phyloP scores from a whole-genome alignment of 2,888 invertebrate genomes.

The Axea sp. region DNA sequence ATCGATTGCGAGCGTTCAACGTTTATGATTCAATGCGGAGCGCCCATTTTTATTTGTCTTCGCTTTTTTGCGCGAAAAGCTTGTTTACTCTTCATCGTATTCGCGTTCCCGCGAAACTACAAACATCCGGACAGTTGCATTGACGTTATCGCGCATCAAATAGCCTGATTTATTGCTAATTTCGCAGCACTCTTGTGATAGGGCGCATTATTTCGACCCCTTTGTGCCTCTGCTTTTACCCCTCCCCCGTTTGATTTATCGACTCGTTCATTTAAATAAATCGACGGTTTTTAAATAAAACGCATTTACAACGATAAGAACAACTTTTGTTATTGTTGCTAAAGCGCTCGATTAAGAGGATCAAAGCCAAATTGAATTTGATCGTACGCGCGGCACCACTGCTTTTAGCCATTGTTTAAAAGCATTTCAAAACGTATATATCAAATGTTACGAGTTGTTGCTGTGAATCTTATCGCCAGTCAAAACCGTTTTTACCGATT shows the following conservation, averaged over 20 bases:
- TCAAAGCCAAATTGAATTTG: slow-evolving; percentile 52
- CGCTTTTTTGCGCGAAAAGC: slow-evolving; percentile 19
- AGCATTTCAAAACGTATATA: slow-evolving; percentile 36
- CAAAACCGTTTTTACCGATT: slow-evolving; percentile 33
- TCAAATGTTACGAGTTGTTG: slow-evolving; percentile 22
- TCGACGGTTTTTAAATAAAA: slow-evolving; percentile 21
- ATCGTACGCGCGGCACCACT: background rate
- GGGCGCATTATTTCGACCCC: slow-evolving; percentile 7
- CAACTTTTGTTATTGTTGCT: slow-evolving; percentile 44
- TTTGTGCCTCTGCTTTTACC: background rate
- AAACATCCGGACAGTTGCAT: slow-evolving; percentile 38
- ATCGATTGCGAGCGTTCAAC: slow-evolving; percentile 33
- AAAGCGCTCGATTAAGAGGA: slow-evolving; percentile 49
- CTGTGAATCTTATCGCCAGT: slow-evolving; percentile 46
- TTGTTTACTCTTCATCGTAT: slow-evolving; percentile 47
- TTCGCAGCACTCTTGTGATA: slow-evolving; percentile 2
- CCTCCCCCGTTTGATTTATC: slow-evolving; percentile 5
- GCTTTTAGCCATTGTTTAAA: slow-evolving; percentile 37
- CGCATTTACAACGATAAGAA: slow-evolving; percentile 38
- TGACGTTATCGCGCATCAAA: slow-evolving; percentile 40
- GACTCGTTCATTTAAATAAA: slow-evolving; percentile 41
- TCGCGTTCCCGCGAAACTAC: slow-evolving; percentile 34
- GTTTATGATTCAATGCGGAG: slow-evolving; percentile 44
- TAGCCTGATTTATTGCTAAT: slow-evolving; percentile 32
- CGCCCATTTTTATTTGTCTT: slow-evolving; percentile 50